Evolutionary conservation across 2,888 invertebrate genomes (phyloP), one percentile per base, ranked within the genome.

Genomic region (Chouioia cunea): DNA sequence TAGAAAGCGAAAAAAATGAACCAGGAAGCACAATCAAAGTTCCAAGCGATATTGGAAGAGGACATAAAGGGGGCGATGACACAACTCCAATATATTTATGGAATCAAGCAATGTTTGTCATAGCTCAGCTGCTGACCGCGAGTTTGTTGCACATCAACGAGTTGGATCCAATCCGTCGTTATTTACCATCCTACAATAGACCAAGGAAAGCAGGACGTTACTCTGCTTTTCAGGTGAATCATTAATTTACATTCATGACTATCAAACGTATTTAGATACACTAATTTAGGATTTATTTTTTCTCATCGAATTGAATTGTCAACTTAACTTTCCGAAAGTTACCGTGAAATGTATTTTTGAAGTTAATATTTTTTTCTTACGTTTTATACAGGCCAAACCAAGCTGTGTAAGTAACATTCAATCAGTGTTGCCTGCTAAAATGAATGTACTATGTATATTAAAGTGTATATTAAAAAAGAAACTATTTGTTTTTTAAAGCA

Each of bases 81-180:
- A 64, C 73, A 12, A 63, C 73, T 10, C 76, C 80, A 1, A 76
- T 85, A 48, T 85, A 83, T 70, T 74, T 85, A 48, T 98, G 97
- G 97, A 97, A 97, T 76, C 99, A 99, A 88, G 92, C 99, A 0
- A 89, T 99, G 88, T 97, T 97, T 86, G 91, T 99, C 73, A 93
- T 99, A 78, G 93, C 97, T 0, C 96, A 97, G 85, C 88, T 99
- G 59, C 87, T 99, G 72, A 97, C 96, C 1, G 94, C 93, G 36
- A 94, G 95, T 0, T 87, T 98, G 73, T 87, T 98, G 65, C 95
- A 97, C 83, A 93, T 97, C 46, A 97, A 96, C 81, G 99, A 99
- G 86, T 87, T 99, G 73, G 99, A 99, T 87, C 97, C 97, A 0
- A 95, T 99, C 76, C 89, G 97, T 58, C 90, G 99, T 44, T 97